Base-by-base conservation (phyloP, 2,888 invertebrate genomes). In the Leucania comma region DNA sequence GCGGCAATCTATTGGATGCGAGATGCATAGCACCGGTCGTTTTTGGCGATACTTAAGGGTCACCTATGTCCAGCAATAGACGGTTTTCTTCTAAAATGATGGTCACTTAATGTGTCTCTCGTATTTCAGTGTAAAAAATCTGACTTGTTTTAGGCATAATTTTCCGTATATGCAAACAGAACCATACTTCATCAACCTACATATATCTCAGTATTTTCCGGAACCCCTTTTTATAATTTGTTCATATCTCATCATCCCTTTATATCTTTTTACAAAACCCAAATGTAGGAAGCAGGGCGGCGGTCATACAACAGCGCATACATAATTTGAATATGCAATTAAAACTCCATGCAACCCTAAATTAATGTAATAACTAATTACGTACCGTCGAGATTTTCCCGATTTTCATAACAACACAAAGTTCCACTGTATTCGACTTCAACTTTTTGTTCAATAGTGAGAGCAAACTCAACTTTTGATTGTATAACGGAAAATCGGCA, bases 361-460 rank as follows among this genome's bases (percentile, higher is more conserved):
- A 80, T 72, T 68, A 63, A 29, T 60, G 66, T 68, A 72, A 54
- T 61, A 75, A 70, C 65, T 82, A 80, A 83, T 78, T 80, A 75
- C 60, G 35, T 51, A 61, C 63, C 72, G 65, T 22, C 24, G 68
- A 75, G 61, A 59, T 63, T 76, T 56, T n/a, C 58, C 58, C 54
- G 61, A 64, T 76, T 72, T 72, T 73, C 83, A 84, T 74, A 72
- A 58, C 68, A 79, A 60, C 35, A 54, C 42, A 9, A 60, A 81
- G 53, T 69, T 78, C 50, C 10, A 61, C 68, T 75, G 62, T 75
- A 68, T 65, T 78, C 35, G 42, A 42, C 24, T 58, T 46, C 22
- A 67, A 82, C 65, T 69, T 83, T 84, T 78, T 83, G 75, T 82
- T 82, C 51, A 62, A 72, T 78, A 78, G 81, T 81, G 70, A 61